Evolutionary conservation across 2,797 vertebrate genomes (phyloP).

Genomic region (Vespertilio murinus): DNA sequence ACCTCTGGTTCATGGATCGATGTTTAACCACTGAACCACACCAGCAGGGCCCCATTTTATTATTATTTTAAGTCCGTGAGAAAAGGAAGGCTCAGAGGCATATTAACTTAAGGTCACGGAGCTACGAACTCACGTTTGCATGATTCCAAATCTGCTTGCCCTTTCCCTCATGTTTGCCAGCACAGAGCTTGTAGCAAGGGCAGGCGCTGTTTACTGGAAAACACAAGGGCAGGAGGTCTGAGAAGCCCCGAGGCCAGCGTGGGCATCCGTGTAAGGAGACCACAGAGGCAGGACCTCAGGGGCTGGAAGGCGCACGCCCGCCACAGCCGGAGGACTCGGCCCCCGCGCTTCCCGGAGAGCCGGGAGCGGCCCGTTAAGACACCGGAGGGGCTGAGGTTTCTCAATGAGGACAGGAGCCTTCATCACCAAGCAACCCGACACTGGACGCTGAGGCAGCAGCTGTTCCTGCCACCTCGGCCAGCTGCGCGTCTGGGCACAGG

Average conservation of each 20-base stretch:
- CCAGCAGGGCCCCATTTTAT: not conserved
- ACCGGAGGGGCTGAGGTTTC: not conserved
- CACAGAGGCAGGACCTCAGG: not conserved
- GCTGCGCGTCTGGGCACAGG: not conserved
- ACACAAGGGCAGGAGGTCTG: not conserved
- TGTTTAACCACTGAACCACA: not conserved
- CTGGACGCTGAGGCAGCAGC: constrained; percentile 36
- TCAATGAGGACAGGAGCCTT: not conserved
- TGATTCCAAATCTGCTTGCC: not conserved
- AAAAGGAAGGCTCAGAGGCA: not conserved
- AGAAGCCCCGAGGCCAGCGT: constrained; percentile 26
- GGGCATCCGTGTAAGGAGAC: not conserved
- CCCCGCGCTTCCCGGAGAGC: not conserved
- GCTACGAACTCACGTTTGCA: not conserved
- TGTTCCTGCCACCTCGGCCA: not conserved
- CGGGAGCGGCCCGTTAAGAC: not conserved
- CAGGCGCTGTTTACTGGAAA: constrained; percentile 37
- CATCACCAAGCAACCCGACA: not conserved
- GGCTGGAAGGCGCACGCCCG: fast-evolving
- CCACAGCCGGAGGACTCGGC: no score
- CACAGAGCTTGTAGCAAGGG: not conserved
- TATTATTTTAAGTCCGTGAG: not conserved
- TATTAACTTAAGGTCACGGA: not conserved
- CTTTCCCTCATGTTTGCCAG: not conserved
- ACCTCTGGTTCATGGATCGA: not conserved